Conservation (phyloP, 2,113 vertebrate genomes). For the Tonatia bakeri region DNA sequence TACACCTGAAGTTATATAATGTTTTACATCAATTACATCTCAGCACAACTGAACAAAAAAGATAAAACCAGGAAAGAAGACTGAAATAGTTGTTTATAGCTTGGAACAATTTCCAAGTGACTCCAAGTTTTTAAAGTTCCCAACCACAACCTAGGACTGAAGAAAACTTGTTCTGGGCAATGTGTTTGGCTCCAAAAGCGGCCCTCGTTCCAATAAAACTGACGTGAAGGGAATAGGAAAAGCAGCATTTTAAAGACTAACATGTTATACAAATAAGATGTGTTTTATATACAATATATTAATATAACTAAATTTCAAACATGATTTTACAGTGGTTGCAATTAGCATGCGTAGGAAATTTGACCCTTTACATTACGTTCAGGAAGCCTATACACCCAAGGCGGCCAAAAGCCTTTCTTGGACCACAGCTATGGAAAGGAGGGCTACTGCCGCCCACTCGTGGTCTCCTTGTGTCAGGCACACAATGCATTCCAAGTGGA, state of each 20-base stretch:
- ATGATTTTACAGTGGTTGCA: not conserved
- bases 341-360: not conserved
- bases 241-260: not conserved
- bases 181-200: not conserved
- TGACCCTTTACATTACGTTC: not conserved
- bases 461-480: not conserved
- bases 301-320: not conserved
- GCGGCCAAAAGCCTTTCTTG: not conserved
- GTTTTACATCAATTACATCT: not conserved
- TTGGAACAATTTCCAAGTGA: not conserved
- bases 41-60: not conserved
- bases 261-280: not conserved
- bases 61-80: not conserved
- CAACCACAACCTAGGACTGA: not conserved
- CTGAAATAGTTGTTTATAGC: not conserved
- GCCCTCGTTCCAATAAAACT: not conserved
- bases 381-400: not conserved
- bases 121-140: not conserved
- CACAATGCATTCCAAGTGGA: not conserved
- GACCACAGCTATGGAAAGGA: not conserved
- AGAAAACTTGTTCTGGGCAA: not conserved
- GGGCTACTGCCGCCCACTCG: rapidly evolving
- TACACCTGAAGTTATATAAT: not conserved
- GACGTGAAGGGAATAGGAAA: not conserved
- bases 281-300: not conserved